phyloP scores from a whole-genome alignment of 2,113 vertebrate species.

The Scartelaos histophorus region DNA sequence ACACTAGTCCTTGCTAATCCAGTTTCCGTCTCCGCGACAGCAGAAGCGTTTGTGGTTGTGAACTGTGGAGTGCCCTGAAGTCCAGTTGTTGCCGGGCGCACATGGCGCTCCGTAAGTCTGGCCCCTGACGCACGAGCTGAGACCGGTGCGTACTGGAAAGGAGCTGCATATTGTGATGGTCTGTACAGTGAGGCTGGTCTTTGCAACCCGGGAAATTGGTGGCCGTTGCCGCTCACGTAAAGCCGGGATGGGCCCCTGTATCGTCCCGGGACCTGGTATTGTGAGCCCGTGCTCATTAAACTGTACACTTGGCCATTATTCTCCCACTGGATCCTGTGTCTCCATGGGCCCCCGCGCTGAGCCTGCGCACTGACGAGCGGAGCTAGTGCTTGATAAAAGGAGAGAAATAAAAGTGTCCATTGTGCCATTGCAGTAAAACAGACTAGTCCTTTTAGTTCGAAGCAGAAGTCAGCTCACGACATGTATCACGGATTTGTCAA shows the following conservation, averaged over 20 bases:
- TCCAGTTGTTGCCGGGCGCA: conserved; percentile 20
- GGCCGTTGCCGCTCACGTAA: conserved; percentile 46
- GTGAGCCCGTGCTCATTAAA: conserved; percentile 77
- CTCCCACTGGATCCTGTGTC: conserved; percentile 76
- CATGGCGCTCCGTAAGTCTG: conserved; percentile 37
- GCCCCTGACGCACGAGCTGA: conserved; percentile 43
- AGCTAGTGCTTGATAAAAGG: conserved; percentile 58
- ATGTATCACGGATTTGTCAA: conserved; percentile 12
- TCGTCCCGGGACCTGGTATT: conserved; percentile 67
- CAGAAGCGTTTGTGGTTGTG: conserved; percentile 21
- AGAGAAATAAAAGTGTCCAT: conserved; percentile 54
- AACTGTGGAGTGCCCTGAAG: conserved; percentile 14
- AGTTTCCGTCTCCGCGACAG: conserved; percentile 9
- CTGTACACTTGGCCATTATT: conserved; percentile 78
- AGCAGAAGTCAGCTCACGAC: background rate
- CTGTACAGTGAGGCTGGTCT: conserved; percentile 37
- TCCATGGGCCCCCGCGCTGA: conserved; percentile 65
- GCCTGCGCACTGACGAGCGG: conserved; percentile 53
- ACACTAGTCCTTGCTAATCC: conserved; percentile 13
- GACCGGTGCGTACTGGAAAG: conserved; percentile 13
- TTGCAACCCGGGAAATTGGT: conserved; percentile 21
- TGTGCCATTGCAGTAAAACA: conserved; percentile 63
- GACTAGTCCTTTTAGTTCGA: background rate
- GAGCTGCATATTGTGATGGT: conserved; percentile 12
- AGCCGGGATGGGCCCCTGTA: conserved; percentile 61